Conservation (phyloP, 2,797 vertebrate genomes). For the Typhlichthys subterraneus region DNA sequence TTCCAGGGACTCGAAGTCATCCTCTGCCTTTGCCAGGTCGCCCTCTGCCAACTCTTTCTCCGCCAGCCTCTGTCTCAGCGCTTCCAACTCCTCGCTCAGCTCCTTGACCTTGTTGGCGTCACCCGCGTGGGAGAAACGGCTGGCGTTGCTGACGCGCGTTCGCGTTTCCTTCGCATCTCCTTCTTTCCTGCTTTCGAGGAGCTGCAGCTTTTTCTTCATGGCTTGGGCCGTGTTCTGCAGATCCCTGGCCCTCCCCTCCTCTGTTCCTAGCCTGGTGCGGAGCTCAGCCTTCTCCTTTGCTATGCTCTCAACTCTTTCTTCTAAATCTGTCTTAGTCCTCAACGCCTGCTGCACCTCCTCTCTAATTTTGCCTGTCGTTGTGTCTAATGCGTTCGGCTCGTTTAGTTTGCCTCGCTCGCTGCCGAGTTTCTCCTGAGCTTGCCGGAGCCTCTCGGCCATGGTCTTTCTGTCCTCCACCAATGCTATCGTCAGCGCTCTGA, state of each 20-base stretch:
- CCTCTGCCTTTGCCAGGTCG: constrained; percentile 87
- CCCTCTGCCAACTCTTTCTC: constrained; percentile 90
- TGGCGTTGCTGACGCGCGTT: constrained; percentile 74
- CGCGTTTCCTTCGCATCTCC: constrained; percentile 75
- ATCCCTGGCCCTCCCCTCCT: constrained; percentile 88
- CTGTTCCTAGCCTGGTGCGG: constrained; percentile 84
- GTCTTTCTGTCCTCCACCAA: constrained; percentile 92
- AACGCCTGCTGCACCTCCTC: constrained; percentile 88
- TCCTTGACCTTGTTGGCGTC: constrained; percentile 94
- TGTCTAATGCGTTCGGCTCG: constrained; percentile 86
- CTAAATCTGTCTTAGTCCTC: constrained; percentile 87
- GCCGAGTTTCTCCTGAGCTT: constrained; percentile 89
- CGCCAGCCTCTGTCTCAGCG: constrained; percentile 85
- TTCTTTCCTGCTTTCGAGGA: constrained; percentile 80
- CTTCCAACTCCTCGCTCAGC: constrained; percentile 89
- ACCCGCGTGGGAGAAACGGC: constrained; percentile 77
- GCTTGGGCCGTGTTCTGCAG: constrained; percentile 86
- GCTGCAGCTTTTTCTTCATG: constrained; percentile 88
- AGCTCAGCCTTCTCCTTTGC: constrained; percentile 89
- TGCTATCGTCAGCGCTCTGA: constrained; percentile 92
- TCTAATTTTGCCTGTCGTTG: constrained; percentile 86
- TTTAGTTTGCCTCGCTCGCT: constrained; percentile 82
- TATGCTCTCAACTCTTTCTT: constrained; percentile 84
- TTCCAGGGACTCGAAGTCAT: constrained; percentile 87
- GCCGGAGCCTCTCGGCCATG: constrained; percentile 88